Evolutionary conservation across 2,888 invertebrate species (phyloP).

Genomic region (Pheosia gnoma): DNA sequence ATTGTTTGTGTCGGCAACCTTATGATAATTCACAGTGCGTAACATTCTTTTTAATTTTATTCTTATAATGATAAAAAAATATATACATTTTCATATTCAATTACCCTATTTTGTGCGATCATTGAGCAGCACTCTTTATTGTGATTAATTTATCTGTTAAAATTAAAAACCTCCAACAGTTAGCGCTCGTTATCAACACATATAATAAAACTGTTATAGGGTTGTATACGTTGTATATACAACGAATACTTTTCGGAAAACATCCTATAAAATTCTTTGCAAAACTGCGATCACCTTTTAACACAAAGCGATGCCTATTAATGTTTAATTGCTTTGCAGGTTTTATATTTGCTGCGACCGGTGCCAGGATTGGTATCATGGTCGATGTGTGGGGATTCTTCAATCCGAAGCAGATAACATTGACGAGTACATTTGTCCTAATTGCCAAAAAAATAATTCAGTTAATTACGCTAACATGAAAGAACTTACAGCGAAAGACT

Average conservation of each 20-base stretch:
- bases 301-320: not conserved
- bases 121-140: too few relatives aligned
- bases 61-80: too few relatives aligned
- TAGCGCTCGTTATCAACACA: too few relatives aligned
- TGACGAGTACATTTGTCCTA: slow-evolving; percentile 98
- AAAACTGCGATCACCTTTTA: too few relatives aligned
- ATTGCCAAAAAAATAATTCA: slow-evolving; percentile 95
- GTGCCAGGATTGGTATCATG: slow-evolving; percentile 99
- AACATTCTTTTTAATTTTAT: not conserved
- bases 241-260: too few relatives aligned
- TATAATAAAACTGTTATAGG: too few relatives aligned
- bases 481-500: slow-evolving; percentile 90
- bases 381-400: slow-evolving; percentile 97
- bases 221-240: too few relatives aligned
- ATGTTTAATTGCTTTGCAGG: slow-evolving; percentile 76
- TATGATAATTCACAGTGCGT: slow-evolving; percentile 98
- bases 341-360: slow-evolving; percentile 99
- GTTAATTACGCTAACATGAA: slow-evolving; percentile 96
- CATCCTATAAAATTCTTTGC: too few relatives aligned
- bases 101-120: too few relatives aligned
- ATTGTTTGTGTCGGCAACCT: slow-evolving; percentile 97
- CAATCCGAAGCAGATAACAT: slow-evolving; percentile 97
- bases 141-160: too few relatives aligned
- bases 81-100: too few relatives aligned
- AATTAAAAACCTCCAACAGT: too few relatives aligned